phyloP scores from a whole-genome alignment of 1,140 invertebrate genomes.

The Sarcophaga peregrina region DNA sequence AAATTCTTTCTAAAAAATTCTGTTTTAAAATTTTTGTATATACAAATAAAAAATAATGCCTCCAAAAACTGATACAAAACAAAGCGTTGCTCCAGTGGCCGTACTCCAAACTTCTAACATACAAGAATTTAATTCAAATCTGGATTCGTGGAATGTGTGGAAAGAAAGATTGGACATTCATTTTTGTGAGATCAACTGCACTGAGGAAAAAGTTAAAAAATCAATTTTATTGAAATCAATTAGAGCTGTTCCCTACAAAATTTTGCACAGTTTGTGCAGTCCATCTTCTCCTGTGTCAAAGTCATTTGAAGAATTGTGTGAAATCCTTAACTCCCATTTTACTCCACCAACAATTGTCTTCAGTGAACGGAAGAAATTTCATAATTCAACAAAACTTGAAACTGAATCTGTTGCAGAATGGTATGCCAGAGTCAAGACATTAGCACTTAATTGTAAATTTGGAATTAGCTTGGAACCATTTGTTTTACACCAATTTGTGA shows the following conservation, averaged over 20 bases:
- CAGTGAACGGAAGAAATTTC: constrained; percentile 28
- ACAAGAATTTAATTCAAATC: background rate
- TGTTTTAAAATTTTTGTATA: too few species aligned
- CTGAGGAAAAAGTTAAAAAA: background rate
- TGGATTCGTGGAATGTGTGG: background rate
- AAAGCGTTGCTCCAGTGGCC: background rate
- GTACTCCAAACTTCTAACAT: background rate
- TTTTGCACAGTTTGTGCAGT: constrained; percentile 32
- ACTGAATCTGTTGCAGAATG: constrained; percentile 5
- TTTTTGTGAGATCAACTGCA: too few species aligned
- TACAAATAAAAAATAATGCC: too few species aligned
- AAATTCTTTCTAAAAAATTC: too few species aligned
- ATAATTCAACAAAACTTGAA: constrained; percentile 4
- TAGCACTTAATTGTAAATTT: constrained; percentile 41
- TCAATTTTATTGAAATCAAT: constrained; percentile 28
- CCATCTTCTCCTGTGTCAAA: constrained; percentile 16
- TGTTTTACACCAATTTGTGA: constrained; percentile 31
- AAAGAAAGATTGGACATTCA: constrained; percentile 1
- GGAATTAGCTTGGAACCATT: constrained; percentile 6
- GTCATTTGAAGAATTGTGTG: constrained; percentile 30
- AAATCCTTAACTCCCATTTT: constrained; percentile 19
- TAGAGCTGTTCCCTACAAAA: background rate
- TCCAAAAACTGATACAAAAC: too few species aligned
- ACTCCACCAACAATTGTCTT: constrained; percentile 28
- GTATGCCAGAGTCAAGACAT: constrained; percentile 26